phyloP scores from a whole-genome alignment of 1,140 invertebrate genomes.

The Bombus sylvicola region DNA sequence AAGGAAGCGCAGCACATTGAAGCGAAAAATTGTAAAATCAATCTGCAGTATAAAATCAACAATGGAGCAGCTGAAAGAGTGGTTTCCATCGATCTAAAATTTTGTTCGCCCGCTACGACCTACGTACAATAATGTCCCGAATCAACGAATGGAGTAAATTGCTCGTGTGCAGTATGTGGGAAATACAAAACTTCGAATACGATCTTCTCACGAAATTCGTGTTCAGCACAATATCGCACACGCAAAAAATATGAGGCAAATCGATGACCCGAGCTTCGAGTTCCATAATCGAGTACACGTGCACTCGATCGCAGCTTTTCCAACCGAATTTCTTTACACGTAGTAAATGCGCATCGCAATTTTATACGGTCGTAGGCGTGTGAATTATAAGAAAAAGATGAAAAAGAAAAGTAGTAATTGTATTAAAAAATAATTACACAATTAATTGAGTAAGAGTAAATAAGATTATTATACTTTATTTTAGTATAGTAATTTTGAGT shows the following conservation, averaged over 20 bases:
- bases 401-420: neutral
- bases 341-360: neutral
- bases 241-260: neutral
- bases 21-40: neutral
- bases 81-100: neutral
- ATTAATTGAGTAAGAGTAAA: too few species aligned
- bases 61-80: neutral
- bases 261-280: neutral
- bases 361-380: neutral
- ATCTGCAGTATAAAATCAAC: neutral
- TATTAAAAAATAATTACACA: too few species aligned
- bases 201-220: constrained; percentile 3
- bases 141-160: neutral
- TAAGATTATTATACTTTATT: too few species aligned
- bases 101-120: neutral
- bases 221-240: neutral
- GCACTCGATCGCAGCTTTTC: neutral
- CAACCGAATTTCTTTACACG: neutral
- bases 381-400: neutral
- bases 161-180: neutral
- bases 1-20: neutral
- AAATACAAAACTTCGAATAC: neutral
- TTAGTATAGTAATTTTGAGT: too few species aligned
- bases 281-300: neutral
- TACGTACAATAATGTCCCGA: neutral